Evolutionary conservation across 64 coral and sea anemone species (phyloP).

Genomic region (Pachyseris speciosa): DNA sequence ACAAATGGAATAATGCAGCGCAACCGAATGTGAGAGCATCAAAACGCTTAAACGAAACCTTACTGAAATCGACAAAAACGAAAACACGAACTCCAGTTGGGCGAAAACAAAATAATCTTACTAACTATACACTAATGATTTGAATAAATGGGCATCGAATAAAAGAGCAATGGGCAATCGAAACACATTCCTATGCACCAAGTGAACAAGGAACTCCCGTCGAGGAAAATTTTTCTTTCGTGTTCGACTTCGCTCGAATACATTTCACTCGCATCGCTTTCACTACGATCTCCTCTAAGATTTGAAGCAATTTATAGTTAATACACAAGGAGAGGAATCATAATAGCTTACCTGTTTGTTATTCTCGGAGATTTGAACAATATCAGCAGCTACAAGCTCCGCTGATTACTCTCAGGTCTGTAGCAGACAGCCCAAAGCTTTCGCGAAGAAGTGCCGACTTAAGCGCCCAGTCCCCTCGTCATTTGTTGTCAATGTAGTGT

Average conservation of each 20-base stretch:
- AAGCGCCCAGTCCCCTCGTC: not conserved
- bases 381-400: not conserved
- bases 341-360: slow-evolving; percentile 6
- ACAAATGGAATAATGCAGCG: not conserved
- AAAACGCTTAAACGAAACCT: not conserved
- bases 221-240: slow-evolving; percentile 16
- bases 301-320: not conserved
- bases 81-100: not conserved
- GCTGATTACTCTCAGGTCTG: not conserved
- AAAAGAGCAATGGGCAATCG: not conserved
- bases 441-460: not conserved
- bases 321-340: not conserved
- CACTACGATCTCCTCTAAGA: not conserved
- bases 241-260: not conserved
- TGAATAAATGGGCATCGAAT: not conserved
- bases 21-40: not conserved
- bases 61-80: not conserved
- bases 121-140: not conserved
- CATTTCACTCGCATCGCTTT: not conserved
- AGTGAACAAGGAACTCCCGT: not conserved
- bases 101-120: not conserved
- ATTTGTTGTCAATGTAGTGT: not conserved
- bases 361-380: not conserved
- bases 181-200: not conserved
- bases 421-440: no score